Base-by-base conservation (phyloP, 37 sponge, comb jelly and placozoan genomes). In the Crambe crambe region DNA sequence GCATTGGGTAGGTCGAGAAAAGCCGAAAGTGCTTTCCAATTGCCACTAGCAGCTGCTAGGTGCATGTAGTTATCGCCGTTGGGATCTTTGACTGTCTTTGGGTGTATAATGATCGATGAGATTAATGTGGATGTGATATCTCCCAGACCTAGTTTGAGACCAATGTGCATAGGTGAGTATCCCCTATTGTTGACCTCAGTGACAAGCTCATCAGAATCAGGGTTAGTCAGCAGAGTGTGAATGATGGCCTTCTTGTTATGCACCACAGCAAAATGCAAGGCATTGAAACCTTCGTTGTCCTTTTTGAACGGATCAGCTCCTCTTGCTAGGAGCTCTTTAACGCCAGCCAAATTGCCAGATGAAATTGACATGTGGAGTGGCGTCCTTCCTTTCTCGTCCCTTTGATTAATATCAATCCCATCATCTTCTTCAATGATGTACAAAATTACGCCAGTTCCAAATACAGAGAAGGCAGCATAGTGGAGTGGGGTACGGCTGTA, bases 1-100 rank as follows among this genome's bases (percentile, higher is more conserved):
- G 25, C 4, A 21, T 74, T 36, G 2, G 76, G 77, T 26, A 69
- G 39, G 36, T 73, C 68, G 0, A 91, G 74, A 18, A 91, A 64
- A 5, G 36, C 40, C 22, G 59, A n/a, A 29, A 91, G 66, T 37
- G 74, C 57, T 37, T 54, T 71, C 63, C 60, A 58, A 58, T 86
- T 47, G 29, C 92, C 92, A 58, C 80, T 80, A 3, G 2, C 9
- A 23, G 92, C 92, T 29, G 84, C 92, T 31, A 83, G 70, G 70
- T 91, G 92, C 31, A 91, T 64, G 51, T 78, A 79, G 70, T 56
- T 91, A 63, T 75, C 68, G n/a, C 88, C 88, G n/a, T 78, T 10
- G 8, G 31, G 27, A 35, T 90, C 91, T 54, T 63, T 72, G 58
- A 56, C 31, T 10, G 64, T n/a, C 63, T 54, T 32, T 3, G 68